A percentile compares a stretch with the other conserved stretches of the same genome.
These are phyloP conservation scores for Melanotaenia trifasciata DNA, from an alignment of 2,797 vertebrate species.

Conservation along the genomic window DNA sequence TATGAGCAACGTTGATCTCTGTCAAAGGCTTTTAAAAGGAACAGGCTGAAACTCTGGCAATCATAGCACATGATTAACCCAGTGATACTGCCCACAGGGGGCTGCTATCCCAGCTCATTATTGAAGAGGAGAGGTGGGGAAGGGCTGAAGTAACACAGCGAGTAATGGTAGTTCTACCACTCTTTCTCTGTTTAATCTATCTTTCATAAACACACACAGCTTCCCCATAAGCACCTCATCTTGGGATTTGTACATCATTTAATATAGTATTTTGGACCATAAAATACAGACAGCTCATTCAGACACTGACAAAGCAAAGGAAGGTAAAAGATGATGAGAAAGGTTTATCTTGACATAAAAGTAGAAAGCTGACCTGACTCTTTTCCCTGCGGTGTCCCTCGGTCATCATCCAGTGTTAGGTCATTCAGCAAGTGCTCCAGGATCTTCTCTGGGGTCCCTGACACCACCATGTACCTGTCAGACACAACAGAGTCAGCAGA, in stretches of 20 bases:
- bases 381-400: constrained; percentile 77
- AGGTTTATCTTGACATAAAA: constrained; percentile 8
- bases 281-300: background rate
- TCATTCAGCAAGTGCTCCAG: constrained; percentile 94
- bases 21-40: constrained; percentile 36
- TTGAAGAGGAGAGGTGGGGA: constrained; percentile 1
- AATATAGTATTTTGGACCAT: too few species aligned
- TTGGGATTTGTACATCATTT: background rate
- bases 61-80: constrained; percentile 48
- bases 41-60: constrained; percentile 42
- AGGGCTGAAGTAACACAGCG: constrained; percentile 26
- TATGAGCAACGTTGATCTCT: constrained; percentile 35
- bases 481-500: constrained; percentile 90
- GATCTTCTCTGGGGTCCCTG: constrained; percentile 95
- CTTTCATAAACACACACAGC: constrained; percentile 1
- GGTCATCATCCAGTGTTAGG: constrained; percentile 90
- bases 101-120: constrained; percentile 40
- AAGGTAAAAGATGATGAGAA: constrained; percentile 6
- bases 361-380: constrained; percentile 86
- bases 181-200: constrained; percentile 6
- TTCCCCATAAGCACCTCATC: background rate
- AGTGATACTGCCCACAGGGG: constrained; percentile 32
- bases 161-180: constrained; percentile 30
- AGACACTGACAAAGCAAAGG: background rate
- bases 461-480: constrained; percentile 93